These are phyloP conservation scores for Platyrinchus mystaceus DNA, from an alignment of 2,797 vertebrate species.

Conservation along the genomic window DNA sequence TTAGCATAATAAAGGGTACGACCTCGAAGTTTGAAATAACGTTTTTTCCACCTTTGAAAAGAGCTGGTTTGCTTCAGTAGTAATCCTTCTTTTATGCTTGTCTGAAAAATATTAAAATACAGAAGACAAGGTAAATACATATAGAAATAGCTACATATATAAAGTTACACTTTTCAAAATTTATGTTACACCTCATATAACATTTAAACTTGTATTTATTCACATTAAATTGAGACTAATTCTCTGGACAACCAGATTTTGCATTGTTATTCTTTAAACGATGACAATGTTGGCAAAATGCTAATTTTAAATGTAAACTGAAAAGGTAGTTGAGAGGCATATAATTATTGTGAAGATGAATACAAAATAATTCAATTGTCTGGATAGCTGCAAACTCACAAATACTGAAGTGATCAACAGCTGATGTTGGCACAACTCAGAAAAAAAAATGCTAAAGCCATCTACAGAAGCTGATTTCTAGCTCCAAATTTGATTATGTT, in stretches of 20 bases:
- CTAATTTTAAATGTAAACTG: background rate
- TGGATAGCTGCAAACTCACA: background rate
- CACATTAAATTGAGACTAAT: background rate
- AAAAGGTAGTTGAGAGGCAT: background rate
- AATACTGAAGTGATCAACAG: background rate
- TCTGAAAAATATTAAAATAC: slow-evolving; percentile 78
- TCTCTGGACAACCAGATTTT: background rate
- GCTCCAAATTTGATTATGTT: background rate
- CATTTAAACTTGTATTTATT: background rate
- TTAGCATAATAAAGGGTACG: slow-evolving; percentile 98
- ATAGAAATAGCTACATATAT: background rate
- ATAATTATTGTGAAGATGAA: background rate
- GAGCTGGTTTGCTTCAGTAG: slow-evolving; percentile 98
- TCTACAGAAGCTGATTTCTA: background rate
- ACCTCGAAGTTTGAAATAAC: slow-evolving; percentile 97
- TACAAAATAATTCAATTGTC: background rate
- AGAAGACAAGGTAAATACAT: background rate
- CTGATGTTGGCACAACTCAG: background rate
- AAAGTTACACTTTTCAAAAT: background rate
- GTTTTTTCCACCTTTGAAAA: slow-evolving; percentile 98
- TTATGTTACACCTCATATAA: background rate
- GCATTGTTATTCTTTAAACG: background rate
- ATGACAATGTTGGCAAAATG: background rate
- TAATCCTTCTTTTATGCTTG: slow-evolving; percentile 95
- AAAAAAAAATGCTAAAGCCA: background rate